Evolutionary conservation across 92 coral and sea anemone genomes (phyloP), one percentile per base, ranked within the genome.

Genomic region (Chrysogorgia sp.): DNA sequence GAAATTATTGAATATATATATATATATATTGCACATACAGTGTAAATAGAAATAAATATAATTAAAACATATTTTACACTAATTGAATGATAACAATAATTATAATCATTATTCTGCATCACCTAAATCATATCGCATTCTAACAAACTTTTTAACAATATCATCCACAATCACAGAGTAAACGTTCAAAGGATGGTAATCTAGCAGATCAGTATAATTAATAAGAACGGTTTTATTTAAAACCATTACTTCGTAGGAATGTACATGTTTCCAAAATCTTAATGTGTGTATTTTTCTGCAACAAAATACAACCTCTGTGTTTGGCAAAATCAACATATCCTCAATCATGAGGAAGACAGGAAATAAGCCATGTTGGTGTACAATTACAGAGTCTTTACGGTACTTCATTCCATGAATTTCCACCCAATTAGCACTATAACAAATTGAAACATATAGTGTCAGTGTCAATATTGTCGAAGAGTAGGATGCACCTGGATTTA

Each of bases 361-460:
- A 24, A 65, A 32, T n/a, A 80, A 17, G 19, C 19, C 21, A 17
- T 76, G 76, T 28, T 32, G 60, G 28, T 24, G n/a, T 33, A 83
- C 57, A 15, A 75, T 45, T 20, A 62, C 76, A 20, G 71, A 34
- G 33, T 53, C 48, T 40, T 52, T 65, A 20, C 49, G 56, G 78
- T 76, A 83, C 31, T 67, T 76, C 25, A 71, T 41, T 31, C 83
- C 77, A 41, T 75, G 63, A 43, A 83, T 63, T 10, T 34, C 71
- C 34, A 76, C 64, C 82, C 87, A 83, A 28, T 30, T 75, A 17
- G 37, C 81, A 24, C 86, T 82, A 79, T 12, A 47, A 28, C 3
- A 66, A 13, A 35, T 2, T 1, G 47, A 34, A 17, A 7, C 21
- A 33, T 28, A 8, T 25, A 32, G 19, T 12, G 30, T 13, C 3